Conservation (phyloP, 2,888 invertebrate species). For the Andrena chrysosceles region DNA sequence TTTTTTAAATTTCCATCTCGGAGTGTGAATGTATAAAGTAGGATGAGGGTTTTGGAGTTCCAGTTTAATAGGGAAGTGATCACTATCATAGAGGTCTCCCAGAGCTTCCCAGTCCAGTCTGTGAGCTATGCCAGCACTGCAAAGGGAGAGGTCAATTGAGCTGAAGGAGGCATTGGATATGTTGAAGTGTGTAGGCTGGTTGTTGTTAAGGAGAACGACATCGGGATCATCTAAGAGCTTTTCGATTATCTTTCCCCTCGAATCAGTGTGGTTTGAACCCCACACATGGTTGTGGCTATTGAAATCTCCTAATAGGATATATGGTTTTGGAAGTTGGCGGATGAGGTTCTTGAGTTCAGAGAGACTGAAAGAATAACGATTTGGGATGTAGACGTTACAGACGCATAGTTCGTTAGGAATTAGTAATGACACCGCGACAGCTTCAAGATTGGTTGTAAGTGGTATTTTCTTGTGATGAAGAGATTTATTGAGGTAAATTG, state of each 20-base stretch:
- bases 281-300: constrained; percentile 60
- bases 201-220: constrained; percentile 41
- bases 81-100: too few species aligned
- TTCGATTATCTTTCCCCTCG: constrained; percentile 59
- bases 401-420: neutral
- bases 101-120: too few species aligned
- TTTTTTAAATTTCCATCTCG: too few species aligned
- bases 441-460: neutral
- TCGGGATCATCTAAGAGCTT: constrained; percentile 47
- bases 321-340: constrained; percentile 63
- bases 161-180: constrained; percentile 34
- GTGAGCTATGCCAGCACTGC: too few species aligned
- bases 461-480: neutral
- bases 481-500: neutral
- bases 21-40: too few species aligned
- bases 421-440: neutral
- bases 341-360: neutral
- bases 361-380: neutral
- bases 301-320: constrained; percentile 68
- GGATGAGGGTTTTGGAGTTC: too few species aligned
- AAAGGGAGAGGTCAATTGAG: constrained; percentile 52
- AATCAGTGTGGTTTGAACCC: constrained; percentile 51
- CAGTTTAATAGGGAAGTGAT: too few species aligned
- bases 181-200: constrained; percentile 62
- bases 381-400: neutral